Conservation (phyloP, 2,113 vertebrate species). For the Tachysurus fulvidraco region DNA sequence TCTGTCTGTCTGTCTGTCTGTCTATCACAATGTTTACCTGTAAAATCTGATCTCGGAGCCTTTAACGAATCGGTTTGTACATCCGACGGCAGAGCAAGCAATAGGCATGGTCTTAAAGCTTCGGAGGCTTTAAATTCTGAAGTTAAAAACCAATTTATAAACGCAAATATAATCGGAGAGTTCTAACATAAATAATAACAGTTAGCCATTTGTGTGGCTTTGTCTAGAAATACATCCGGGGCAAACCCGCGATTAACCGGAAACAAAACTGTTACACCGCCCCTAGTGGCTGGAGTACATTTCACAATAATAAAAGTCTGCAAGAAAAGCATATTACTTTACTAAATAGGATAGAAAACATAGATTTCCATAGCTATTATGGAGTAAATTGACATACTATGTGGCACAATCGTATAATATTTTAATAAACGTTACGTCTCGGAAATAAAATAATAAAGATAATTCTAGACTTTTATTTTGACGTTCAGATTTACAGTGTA, state of each 20-base stretch:
- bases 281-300: conserved; percentile 17
- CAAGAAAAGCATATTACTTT: background rate
- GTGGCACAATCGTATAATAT: background rate
- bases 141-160: background rate
- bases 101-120: conserved; percentile 68
- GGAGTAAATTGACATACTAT: background rate
- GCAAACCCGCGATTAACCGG: background rate
- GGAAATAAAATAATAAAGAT: background rate
- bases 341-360: background rate
- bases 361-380: background rate
- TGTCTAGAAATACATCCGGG: background rate
- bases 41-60: conserved; percentile 78
- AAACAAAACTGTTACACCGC: background rate
- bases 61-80: conserved; percentile 76
- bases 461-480: conserved; percentile 42
- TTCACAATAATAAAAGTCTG: background rate
- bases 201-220: background rate
- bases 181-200: background rate
- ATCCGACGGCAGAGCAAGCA: conserved; percentile 71
- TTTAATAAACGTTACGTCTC: background rate
- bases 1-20: too few species aligned
- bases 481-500: background rate
- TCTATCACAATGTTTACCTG: conserved; percentile 58
- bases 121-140: background rate
- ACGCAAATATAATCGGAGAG: too few species aligned